Evolutionary conservation across 2,888 invertebrate species (phyloP), one percentile per base, ranked within the genome.

Genomic region (Idaea aversata): DNA sequence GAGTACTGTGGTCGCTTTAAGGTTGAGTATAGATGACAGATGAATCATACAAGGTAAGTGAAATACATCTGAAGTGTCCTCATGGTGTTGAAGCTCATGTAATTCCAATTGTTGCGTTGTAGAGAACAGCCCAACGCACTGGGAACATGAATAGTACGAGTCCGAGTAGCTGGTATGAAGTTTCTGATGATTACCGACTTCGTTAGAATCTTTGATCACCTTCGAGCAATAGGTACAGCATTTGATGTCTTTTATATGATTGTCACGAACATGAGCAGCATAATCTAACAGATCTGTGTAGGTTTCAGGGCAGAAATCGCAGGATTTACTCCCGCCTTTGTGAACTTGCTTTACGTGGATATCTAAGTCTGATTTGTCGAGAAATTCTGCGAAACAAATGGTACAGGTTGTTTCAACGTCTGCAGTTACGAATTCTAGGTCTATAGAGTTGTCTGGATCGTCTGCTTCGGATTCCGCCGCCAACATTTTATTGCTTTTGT

Each of bases 331-430:
- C 5, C 5, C 38, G 15, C 64, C 15, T 6, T 67, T 67, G 65
- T 91, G 92, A 3, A 90, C 75, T 66, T 88, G 88, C 0, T 68
- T 65, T 2, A 84, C 60, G 63, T 92, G 92, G 0, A 85, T 61
- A 0, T 75, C 62, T 5, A 92, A 71, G 64, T 92, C 92, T 0
- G 83, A 85, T 0, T 78, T 70, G 15, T 91, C 90, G 0, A 91
- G 71, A 47, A 91, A 92, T 75, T 92, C 89, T 1, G 88, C 88
- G 34, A 70, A 71, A 63, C 88, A 90, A 62, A 81, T 73, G 0
- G 59, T 61, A 61, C 89, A 89, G 0, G 81, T 83, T 0, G 85
- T 86, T 0, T 87, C 88, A 0, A 70, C 64, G 5, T 82, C 81
- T 0, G 71, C 60, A n/a, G 70, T 34, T 1, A 65, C n/a, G 36